These are phyloP conservation scores for Erebia ligea DNA, from an alignment of 2,888 invertebrate species.

Conservation along the genomic window DNA sequence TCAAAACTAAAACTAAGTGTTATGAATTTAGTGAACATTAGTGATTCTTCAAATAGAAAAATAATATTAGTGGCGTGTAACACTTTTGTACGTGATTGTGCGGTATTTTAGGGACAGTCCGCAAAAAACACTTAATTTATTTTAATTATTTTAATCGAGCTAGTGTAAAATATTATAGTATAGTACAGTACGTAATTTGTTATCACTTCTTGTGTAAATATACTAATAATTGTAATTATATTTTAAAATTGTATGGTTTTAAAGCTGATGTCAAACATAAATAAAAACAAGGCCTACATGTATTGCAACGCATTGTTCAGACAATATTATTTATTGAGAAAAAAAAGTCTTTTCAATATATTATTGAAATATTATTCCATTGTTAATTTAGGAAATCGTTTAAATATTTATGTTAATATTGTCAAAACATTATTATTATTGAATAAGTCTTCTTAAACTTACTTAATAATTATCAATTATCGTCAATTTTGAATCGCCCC, in stretches of 20 bases:
- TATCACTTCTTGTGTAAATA: neutral
- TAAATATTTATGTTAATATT: neutral
- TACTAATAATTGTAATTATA: neutral
- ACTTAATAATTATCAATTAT: slow-evolving; percentile 40
- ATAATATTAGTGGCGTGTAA: slow-evolving; percentile 20
- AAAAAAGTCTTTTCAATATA: neutral
- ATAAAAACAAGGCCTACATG: slow-evolving; percentile 1
- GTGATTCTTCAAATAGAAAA: slow-evolving; percentile 17
- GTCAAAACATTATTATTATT: neutral
- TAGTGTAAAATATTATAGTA: neutral
- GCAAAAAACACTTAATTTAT: neutral
- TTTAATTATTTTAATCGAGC: slow-evolving; percentile 10
- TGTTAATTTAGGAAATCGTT: neutral
- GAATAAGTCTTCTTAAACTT: slow-evolving; percentile 4
- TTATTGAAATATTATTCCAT: slow-evolving; percentile 13
- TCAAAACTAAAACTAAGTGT: slow-evolving; percentile 30
- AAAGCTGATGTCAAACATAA: neutral
- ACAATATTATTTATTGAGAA: neutral
- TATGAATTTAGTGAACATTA: slow-evolving; percentile 30
- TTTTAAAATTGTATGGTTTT: neutral
- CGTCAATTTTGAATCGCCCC: slow-evolving; percentile 66
- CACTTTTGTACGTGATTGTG: slow-evolving; percentile 34
- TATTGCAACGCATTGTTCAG: neutral
- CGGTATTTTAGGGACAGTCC: slow-evolving; percentile 21
- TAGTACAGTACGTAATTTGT: neutral